A percentile compares a stretch with the other conserved stretches of the same genome.
Evolutionary conservation across 2,113 vertebrate genomes (phyloP).

Genomic region (Barnardius zonarius): DNA sequence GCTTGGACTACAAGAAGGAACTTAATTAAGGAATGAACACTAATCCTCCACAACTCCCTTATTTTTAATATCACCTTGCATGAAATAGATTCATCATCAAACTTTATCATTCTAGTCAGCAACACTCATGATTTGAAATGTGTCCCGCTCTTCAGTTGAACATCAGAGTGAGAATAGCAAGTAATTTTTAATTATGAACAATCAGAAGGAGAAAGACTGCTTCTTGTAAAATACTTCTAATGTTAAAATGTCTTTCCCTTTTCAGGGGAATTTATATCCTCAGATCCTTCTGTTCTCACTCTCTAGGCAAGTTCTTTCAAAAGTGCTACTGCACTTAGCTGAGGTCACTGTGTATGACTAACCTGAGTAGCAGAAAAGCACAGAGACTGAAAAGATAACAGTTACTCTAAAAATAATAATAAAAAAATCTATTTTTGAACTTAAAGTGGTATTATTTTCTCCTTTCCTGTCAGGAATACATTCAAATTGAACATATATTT

Average conservation of each 20-base stretch:
- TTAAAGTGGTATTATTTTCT: not conserved
- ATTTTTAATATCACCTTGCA: not conserved
- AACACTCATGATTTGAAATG: not conserved
- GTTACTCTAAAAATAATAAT: not conserved
- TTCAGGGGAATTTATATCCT: not conserved
- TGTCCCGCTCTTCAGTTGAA: not conserved
- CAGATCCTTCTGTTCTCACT: conserved; percentile 5
- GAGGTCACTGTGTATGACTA: not conserved
- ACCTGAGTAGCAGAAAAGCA: not conserved
- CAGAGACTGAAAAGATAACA: not conserved
- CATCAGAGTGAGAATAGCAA: not conserved
- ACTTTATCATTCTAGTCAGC: not conserved
- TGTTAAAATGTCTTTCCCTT: not conserved
- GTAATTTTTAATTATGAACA: conserved; percentile 12
- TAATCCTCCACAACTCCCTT: not conserved
- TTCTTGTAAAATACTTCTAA: not conserved
- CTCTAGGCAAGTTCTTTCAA: not conserved
- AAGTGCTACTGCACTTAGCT: not conserved
- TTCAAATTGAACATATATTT: not conserved
- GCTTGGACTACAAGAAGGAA: not conserved
- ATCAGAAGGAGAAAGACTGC: not conserved
- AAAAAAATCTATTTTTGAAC: not conserved
- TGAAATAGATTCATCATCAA: not conserved
- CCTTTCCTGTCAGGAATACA: not conserved
- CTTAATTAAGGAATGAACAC: not conserved